These are phyloP conservation scores for Perdita meconis DNA, from an alignment of 2,888 invertebrate species.

Conservation along the genomic window DNA sequence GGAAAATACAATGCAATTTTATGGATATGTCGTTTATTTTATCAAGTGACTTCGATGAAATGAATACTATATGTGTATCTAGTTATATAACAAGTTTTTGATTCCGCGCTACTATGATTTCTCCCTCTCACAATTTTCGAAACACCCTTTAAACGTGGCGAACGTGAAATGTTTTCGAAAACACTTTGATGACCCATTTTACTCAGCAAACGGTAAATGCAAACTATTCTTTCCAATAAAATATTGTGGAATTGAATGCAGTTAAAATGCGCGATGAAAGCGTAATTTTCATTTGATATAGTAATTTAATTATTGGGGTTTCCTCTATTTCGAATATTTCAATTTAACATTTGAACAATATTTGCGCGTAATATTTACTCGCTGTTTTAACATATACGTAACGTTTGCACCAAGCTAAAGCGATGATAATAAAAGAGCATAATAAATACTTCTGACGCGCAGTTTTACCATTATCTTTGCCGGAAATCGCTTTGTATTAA, in stretches of 20 bases:
- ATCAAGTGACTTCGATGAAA: not conserved
- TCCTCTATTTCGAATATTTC: not conserved
- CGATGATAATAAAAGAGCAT: too few species aligned
- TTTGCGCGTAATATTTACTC: too few species aligned
- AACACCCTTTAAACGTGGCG: not conserved
- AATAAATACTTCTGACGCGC: conserved; percentile 1
- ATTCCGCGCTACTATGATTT: not conserved
- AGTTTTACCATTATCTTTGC: conserved; percentile 2
- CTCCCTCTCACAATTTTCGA: not conserved
- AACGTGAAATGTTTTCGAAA: not conserved
- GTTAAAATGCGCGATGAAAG: not conserved
- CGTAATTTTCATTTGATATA: not conserved
- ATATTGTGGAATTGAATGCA: not conserved
- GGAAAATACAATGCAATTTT: too few species aligned
- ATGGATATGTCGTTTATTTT: too few species aligned
- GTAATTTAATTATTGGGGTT: not conserved
- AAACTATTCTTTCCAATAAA: not conserved
- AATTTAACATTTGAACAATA: not conserved
- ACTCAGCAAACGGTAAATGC: not conserved
- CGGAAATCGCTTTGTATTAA: conserved; percentile 4
- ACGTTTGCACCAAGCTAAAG: too few species aligned
- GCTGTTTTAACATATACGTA: too few species aligned
- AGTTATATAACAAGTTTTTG: not conserved
- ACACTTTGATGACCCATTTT: not conserved
- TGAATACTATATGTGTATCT: not conserved